Percentiles rank a stretch among this genome's conserved stretches.
phyloP scores from a whole-genome alignment of 2,797 vertebrate genomes.

The Oreochromis mossambicus region DNA sequence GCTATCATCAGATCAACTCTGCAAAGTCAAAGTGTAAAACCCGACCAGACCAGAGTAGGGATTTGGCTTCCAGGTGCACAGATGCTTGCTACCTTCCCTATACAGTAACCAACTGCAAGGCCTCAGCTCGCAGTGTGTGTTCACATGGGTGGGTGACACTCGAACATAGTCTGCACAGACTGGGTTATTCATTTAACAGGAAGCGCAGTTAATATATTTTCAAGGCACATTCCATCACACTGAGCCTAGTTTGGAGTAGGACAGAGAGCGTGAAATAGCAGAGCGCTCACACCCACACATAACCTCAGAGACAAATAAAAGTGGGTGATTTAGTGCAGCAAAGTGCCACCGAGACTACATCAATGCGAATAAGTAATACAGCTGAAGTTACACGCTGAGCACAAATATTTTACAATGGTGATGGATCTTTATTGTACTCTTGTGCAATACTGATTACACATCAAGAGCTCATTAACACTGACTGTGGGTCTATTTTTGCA shows the following conservation, averaged over 20 bases:
- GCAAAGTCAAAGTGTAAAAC: neutral
- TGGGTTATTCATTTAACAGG: constrained; percentile 20
- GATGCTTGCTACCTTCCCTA: neutral
- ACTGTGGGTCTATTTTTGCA: neutral
- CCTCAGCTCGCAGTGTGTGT: neutral
- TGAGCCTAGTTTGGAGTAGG: neutral
- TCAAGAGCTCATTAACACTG: neutral
- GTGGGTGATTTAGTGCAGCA: constrained; percentile 13
- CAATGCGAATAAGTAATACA: neutral
- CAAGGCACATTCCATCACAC: constrained; percentile 20
- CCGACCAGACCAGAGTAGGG: neutral
- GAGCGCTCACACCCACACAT: constrained; percentile 5
- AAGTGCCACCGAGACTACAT: neutral
- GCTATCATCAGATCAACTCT: constrained; percentile 35
- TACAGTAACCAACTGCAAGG: neutral
- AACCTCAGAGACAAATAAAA: constrained; percentile 36
- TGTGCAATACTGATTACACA: neutral
- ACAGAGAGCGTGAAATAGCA: constrained; percentile 16
- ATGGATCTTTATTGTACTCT: neutral
- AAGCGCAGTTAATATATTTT: constrained; percentile 20
- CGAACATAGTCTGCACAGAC: neutral
- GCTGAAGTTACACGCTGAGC: neutral
- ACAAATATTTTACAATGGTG: neutral
- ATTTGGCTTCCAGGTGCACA: neutral
- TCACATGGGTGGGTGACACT: neutral